Conservation (phyloP, 1,140 invertebrate species). For the Ceratosolen fusciceps region DNA sequence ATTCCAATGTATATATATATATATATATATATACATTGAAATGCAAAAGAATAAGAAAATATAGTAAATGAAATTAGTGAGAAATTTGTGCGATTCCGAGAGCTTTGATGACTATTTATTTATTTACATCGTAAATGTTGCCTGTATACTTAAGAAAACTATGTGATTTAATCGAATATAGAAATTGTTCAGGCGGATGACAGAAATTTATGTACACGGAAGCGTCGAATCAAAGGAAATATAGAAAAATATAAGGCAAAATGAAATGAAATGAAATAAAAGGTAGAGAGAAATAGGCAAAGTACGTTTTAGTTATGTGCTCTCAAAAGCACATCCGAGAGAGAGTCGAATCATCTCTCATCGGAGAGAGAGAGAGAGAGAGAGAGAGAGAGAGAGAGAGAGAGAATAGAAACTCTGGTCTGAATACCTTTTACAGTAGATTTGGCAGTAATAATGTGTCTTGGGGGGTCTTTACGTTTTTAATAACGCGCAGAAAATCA, state of each 20-base stretch:
- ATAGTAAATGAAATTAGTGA: neutral
- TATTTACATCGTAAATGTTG: neutral
- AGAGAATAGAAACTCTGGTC: slow-evolving; percentile 39
- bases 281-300: neutral
- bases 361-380: too few relatives aligned
- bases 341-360: too few relatives aligned
- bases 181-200: neutral
- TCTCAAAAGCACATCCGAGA: too few relatives aligned
- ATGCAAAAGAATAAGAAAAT: neutral
- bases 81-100: slow-evolving; percentile 4
- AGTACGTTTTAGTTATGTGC: slow-evolving; percentile 41
- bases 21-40: too few relatives aligned
- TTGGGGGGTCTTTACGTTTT: slow-evolving; percentile 42
- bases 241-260: too few relatives aligned
- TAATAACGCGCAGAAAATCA: slow-evolving; percentile 11
- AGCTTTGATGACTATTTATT: neutral
- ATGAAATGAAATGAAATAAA: neutral
- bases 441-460: slow-evolving; percentile 40
- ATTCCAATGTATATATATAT: too few relatives aligned
- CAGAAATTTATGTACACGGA: too few relatives aligned
- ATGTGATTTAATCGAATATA: neutral
- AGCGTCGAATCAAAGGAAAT: too few relatives aligned
- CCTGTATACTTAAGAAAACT: neutral
- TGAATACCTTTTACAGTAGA: slow-evolving; percentile 36
- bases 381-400: too few relatives aligned